These are phyloP conservation scores for Shargacucullia verbasci DNA, from an alignment of 2,888 invertebrate species.

Conservation along the genomic window DNA sequence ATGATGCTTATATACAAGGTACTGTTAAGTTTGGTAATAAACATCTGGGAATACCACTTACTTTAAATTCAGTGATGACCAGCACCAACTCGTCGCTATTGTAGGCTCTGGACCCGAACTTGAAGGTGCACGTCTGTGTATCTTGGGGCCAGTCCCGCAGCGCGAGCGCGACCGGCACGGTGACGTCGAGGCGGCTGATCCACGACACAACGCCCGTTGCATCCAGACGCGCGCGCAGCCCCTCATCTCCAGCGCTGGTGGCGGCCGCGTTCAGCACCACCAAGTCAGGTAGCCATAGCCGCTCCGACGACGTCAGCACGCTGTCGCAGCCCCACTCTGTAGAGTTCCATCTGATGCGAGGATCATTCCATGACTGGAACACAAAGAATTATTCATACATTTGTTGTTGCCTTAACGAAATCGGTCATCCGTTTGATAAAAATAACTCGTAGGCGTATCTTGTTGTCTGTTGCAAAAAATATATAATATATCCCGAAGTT, in stretches of 20 bases:
- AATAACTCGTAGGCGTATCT: constrained; percentile 19
- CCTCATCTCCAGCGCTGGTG: constrained; percentile 89
- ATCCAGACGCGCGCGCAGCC: constrained; percentile 91
- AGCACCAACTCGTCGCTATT: constrained; percentile 89
- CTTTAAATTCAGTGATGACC: constrained; percentile 61
- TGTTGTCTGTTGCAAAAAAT: not conserved
- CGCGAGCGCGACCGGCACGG: constrained; percentile 70
- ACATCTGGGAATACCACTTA: constrained; percentile 52
- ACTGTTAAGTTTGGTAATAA: no score
- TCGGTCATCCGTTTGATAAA: constrained; percentile 41
- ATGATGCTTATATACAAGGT: no score
- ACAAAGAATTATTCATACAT: not conserved
- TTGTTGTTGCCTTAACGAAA: not conserved
- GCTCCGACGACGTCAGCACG: constrained; percentile 91
- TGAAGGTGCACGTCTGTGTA: constrained; percentile 90
- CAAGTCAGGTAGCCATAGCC: constrained; percentile 94
- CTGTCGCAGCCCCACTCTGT: constrained; percentile 90
- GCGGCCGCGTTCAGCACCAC: constrained; percentile 92
- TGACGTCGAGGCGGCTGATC: constrained; percentile 70
- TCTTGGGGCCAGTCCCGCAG: constrained; percentile 94
- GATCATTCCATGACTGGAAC: constrained; percentile 92
- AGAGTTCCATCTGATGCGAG: constrained; percentile 92
- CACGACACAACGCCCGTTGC: constrained; percentile 90
- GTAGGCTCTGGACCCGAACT: constrained; percentile 93
- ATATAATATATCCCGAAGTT: no score